A percentile compares a stretch with the other conserved stretches of the same genome.
Conservation (phyloP, 2,888 invertebrate genomes). For the Bruchidius siliquastri region DNA sequence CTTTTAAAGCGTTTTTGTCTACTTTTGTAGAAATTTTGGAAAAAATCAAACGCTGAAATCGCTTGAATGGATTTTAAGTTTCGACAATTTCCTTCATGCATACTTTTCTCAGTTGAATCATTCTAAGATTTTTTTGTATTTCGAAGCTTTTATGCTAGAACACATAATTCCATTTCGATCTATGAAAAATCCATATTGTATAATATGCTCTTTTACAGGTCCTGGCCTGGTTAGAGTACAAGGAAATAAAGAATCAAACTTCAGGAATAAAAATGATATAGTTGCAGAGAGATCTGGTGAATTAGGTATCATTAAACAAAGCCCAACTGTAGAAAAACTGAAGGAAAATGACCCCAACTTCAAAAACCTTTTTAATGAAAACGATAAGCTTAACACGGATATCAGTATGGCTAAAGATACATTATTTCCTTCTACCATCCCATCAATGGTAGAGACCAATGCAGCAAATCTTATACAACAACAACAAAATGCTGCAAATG, state of each 20-base stretch:
- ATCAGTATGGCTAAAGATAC: constrained; percentile 15
- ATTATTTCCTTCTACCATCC: constrained; percentile 9
- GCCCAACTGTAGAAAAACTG: neutral
- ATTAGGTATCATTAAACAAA: neutral
- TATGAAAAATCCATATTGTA: no score
- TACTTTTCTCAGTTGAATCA: no score
- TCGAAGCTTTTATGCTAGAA: no score
- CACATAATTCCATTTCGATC: no score
- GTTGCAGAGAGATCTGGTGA: neutral
- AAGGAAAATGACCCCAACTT: constrained; percentile 10
- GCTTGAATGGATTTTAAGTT: no score
- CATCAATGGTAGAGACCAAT: constrained; percentile 3
- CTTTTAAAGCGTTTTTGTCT: no score
- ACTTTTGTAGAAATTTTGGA: no score
- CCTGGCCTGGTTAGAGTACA: neutral
- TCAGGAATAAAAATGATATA: constrained; percentile 3
- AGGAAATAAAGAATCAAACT: constrained; percentile 2
- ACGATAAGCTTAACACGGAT: constrained; percentile 22
- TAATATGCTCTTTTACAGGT: neutral
- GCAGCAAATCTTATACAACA: neutral
- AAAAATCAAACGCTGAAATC: no score
- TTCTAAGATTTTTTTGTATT: no score
- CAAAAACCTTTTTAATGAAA: constrained; percentile 19
- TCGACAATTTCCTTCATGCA: no score
- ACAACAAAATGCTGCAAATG: neutral